A percentile compares a stretch with the other conserved stretches of the same genome.
phyloP scores from a whole-genome alignment of 2,888 invertebrate genomes.

The Isoperla grammatica region DNA sequence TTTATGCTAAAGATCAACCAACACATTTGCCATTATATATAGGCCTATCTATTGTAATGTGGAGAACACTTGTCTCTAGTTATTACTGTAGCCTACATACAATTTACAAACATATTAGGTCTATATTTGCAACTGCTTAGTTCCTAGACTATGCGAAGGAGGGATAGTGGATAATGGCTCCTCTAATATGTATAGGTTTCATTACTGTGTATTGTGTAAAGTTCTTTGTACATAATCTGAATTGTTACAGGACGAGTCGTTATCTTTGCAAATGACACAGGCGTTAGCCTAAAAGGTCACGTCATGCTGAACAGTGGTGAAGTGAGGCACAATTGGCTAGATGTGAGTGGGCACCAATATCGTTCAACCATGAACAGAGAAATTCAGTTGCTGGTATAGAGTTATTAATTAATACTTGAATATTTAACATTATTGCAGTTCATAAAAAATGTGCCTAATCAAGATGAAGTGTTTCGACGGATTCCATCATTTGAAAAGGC shows the following conservation, averaged over 20 bases:
- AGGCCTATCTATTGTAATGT: no score
- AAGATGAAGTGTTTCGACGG: conserved; percentile 64
- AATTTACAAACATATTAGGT: no score
- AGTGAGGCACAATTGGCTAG: conserved; percentile 89
- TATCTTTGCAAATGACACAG: conserved; percentile 84
- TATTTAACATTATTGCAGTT: conserved; percentile 51
- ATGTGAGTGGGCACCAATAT: conserved; percentile 53
- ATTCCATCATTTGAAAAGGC: conserved; percentile 81
- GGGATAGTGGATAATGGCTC: no score
- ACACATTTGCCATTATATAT: no score
- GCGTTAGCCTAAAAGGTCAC: conserved; percentile 84
- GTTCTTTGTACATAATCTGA: no score
- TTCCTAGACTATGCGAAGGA: no score
- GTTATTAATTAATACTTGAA: not conserved
- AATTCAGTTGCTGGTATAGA: no score
- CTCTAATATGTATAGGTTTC: no score
- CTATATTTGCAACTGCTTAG: no score
- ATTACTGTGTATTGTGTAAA: conserved; percentile 9
- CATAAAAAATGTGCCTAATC: conserved; percentile 63
- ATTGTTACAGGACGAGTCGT: conserved; percentile 62
- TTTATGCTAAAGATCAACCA: no score
- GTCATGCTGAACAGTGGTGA: conserved; percentile 88
- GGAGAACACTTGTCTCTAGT: no score
- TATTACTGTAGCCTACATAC: no score
- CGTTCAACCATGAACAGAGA: not conserved